Evolutionary conservation across 2,113 vertebrate genomes (phyloP).

Genomic region (Carassius auratus): DNA sequence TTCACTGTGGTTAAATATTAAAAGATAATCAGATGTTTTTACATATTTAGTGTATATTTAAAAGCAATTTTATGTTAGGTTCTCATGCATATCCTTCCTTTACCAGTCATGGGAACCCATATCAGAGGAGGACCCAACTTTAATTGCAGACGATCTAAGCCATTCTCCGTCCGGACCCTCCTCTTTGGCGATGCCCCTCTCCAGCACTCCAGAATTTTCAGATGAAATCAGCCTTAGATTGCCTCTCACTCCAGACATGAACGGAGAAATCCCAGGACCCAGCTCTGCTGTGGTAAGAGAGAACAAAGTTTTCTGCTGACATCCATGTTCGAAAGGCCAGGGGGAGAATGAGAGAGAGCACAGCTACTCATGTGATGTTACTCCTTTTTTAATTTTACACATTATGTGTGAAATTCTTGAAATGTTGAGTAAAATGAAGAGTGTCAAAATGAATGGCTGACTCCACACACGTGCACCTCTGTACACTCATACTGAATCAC

Average conservation of each 20-base stretch:
- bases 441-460: constrained; percentile 2
- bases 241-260: constrained; percentile 85
- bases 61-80: neutral
- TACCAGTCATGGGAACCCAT: constrained; percentile 94
- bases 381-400: too few species aligned
- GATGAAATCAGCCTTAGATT: constrained; percentile 90
- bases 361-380: too few species aligned
- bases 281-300: constrained; percentile 74
- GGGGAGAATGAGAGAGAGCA: too few species aligned
- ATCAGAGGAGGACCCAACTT: constrained; percentile 87
- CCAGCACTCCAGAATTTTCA: constrained; percentile 82
- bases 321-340: too few species aligned
- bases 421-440: neutral
- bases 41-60: neutral
- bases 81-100: constrained; percentile 26
- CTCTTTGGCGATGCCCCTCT: constrained; percentile 75
- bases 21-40: too few species aligned
- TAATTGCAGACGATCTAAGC: constrained; percentile 76
- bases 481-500: constrained; percentile 20
- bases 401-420: neutral
- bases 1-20: neutral
- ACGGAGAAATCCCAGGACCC: constrained; percentile 84
- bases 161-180: constrained; percentile 81
- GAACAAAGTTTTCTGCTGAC: neutral
- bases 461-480: neutral